Conservation (phyloP, 2,888 invertebrate species). For the Ectropis crepuscularia region DNA sequence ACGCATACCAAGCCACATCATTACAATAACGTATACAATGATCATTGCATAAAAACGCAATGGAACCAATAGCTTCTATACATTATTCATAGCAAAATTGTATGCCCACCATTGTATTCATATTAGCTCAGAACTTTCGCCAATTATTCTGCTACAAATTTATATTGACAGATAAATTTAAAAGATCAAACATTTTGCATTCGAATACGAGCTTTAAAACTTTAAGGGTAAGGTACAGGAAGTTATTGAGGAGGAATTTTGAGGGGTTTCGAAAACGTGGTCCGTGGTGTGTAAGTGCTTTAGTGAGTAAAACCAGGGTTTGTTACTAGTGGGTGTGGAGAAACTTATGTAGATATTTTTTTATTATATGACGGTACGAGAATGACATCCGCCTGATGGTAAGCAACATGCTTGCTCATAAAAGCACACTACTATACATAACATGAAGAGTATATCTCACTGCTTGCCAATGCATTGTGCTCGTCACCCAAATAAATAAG, state of each 20-base stretch:
- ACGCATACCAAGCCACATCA: conserved; percentile 41
- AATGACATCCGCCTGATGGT: too few relatives aligned
- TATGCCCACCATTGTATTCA: conserved; percentile 79
- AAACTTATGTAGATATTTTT: conserved; percentile 38
- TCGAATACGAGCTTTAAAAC: conserved; percentile 3
- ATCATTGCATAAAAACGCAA: conserved; percentile 69
- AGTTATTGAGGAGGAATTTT: neutral
- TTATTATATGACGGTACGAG: too few relatives aligned
- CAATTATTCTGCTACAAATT: conserved; percentile 56
- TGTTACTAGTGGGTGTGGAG: conserved; percentile 52
- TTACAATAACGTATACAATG: conserved; percentile 57
- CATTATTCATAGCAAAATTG: conserved; percentile 73
- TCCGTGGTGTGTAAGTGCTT: conserved; percentile 52
- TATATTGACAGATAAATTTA: conserved; percentile 2
- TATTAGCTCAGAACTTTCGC: conserved; percentile 76
- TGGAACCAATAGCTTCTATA: conserved; percentile 57
- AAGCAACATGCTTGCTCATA: too few relatives aligned
- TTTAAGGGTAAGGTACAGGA: conserved; percentile 25
- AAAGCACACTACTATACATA: too few relatives aligned
- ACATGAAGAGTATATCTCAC: too few relatives aligned
- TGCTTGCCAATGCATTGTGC: too few relatives aligned
- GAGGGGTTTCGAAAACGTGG: neutral
- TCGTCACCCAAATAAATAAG: too few relatives aligned
- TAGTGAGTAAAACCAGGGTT: conserved; percentile 63
- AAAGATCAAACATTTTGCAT: neutral